Evolutionary conservation across 2,888 invertebrate species (phyloP), one percentile per base, ranked within the genome.

Genomic region (Thera obeliscata): DNA sequence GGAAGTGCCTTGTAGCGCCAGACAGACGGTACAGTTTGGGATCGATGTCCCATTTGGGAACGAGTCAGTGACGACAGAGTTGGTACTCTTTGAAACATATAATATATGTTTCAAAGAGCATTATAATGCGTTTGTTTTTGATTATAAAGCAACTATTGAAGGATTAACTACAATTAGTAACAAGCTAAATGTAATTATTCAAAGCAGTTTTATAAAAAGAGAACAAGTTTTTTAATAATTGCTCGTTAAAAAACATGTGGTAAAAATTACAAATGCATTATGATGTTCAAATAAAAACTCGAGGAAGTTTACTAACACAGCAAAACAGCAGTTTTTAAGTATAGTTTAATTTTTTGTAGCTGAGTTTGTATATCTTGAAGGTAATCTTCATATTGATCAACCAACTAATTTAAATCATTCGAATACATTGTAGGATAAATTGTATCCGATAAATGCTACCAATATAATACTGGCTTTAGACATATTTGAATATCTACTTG

Each of bases 401-500:
- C 56, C 41, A 60, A 58, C 55, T 58, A 58, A 64, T 64, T 57
- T 64, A 35, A 64, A 69, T 65, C 61, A 68, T 62, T 65, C 8
- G 66, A 66, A 62, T 55, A 65, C 62, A 60, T 50, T 50, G 49
- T 55, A 55, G 62, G 48, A 69, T 69, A 66, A 63, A 69, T 69
- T 63, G 59, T 69, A 69, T 60, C 58, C 66, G 86, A 88, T 90
- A 90, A 88, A 87, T 82, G 86, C 77, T 80, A 76, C 84, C 87
- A 86, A 87, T 88, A 89, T 91, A 90, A 89, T 89, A 88, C 86
- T 82, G 79, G 88, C 88, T 87, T 89, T 88, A 89, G 90, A 93
- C 89, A 86, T 93, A 92, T 93, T 93, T 92, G 92, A 93, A 93
- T 93, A 93, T 93, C 93, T 91, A 86, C 84, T 85, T 81, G 87